Evolutionary conservation across 2,797 vertebrate species (phyloP).

Genomic region (Caiman crocodilus): DNA sequence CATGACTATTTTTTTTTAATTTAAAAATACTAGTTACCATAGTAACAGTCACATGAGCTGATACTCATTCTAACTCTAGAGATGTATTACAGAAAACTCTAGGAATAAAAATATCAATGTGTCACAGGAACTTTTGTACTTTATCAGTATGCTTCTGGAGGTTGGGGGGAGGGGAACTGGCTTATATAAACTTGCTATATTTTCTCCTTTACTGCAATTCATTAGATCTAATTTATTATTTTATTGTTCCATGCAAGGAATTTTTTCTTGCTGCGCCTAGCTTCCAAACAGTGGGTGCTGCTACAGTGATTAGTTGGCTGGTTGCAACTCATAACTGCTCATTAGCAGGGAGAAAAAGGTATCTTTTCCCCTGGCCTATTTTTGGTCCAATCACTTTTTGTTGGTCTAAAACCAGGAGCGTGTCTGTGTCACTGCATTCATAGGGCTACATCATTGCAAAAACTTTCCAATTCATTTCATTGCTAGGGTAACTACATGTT

Average conservation of each 20-base stretch:
- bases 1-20: constrained; percentile 58
- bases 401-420: constrained; percentile 25
- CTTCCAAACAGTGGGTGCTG: not conserved
- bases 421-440: not conserved
- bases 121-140: not conserved
- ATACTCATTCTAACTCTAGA: constrained; percentile 61
- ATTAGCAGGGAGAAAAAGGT: not conserved
- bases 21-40: constrained; percentile 71
- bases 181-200: not conserved
- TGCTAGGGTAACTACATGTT: not conserved
- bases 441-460: not conserved
- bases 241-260: constrained; percentile 5
- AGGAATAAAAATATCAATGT: not conserved
- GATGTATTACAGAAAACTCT: not conserved
- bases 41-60: constrained; percentile 57
- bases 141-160: not conserved
- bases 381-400: constrained; percentile 11
- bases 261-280: not conserved
- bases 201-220: not conserved
- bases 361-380: not conserved
- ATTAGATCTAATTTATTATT: not conserved
- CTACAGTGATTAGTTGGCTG: not conserved
- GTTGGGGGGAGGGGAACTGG: too few relatives aligned
- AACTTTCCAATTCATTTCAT: not conserved
- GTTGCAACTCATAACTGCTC: not conserved